Evolutionary conservation across 2,888 invertebrate genomes (phyloP), one percentile per base, ranked within the genome.

Genomic region (Melinopterus prodromus): DNA sequence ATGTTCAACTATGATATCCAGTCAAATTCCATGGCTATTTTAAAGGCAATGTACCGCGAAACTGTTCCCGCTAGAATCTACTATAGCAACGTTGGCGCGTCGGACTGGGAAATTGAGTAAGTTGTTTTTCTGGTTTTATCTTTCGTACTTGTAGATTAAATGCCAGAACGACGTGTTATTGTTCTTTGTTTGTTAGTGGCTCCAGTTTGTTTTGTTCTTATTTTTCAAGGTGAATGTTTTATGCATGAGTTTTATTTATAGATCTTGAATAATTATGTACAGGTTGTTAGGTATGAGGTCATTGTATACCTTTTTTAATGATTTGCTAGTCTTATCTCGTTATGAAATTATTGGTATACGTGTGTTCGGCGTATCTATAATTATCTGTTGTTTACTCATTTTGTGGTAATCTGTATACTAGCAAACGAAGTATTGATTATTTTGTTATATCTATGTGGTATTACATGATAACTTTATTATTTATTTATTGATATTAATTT

Each of bases 1-100:
- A 95, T 97, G 95, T 97, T 97, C 86, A 97, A 97, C 88, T 97
- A 97, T 86, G 95, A 95, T 84, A 94, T 95, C 4, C 95, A 95
- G 87, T 96, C 96, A 16, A 95, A 95, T 88, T 94, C 96, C 0
- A 90, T 92, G 83, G 92, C 94, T 16, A 95, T 97, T 83, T 88
- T 96, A 83, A 91, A 92, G 78, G 94, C 94, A 6, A 96, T 97
- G 96, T 93, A 94, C 85, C 92, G 93, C 81, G 97, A 97, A 90
- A 94, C 95, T 12, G 93, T 97, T 6, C 97, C 97, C 6, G 93
- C 94, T 0, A 90, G 92, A 76, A 89, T 91, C 77, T 89, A 90
- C 82, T 89, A 88, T 82, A 87, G 84, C 77, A 86, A 86, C 71
- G 88, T 90, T 70, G 90, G 91, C 70, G 86, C 91, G 36, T 88